These are phyloP conservation scores for Channa maculata DNA, from an alignment of 2,113 vertebrate genomes.

Conservation along the genomic window DNA sequence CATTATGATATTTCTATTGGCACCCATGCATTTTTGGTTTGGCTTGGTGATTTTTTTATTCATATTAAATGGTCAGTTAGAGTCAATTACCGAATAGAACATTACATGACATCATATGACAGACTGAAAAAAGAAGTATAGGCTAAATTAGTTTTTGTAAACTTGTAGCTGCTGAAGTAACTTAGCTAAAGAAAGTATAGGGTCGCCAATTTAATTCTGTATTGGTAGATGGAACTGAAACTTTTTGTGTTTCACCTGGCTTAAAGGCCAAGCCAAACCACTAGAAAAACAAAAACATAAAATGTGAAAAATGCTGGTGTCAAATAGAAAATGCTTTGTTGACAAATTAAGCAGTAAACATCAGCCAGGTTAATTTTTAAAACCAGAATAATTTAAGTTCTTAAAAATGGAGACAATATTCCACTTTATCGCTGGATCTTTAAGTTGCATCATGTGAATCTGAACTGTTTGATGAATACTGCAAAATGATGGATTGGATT, in stretches of 20 bases:
- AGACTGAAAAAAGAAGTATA: too few relatives aligned
- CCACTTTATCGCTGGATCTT: not conserved
- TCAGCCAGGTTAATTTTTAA: not conserved
- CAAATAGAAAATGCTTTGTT: slow-evolving; percentile 9
- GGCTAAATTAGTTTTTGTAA: too few relatives aligned
- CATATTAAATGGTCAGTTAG: too few relatives aligned
- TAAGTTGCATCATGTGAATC: too few relatives aligned
- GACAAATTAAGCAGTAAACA: not conserved
- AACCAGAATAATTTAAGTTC: not conserved
- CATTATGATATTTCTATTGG: slow-evolving; percentile 1
- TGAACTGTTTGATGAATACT: not conserved
- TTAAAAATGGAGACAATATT: not conserved
- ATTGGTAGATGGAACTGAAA: not conserved
- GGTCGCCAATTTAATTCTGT: not conserved
- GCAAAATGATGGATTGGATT: slow-evolving; percentile 7
- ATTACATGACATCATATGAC: too few relatives aligned
- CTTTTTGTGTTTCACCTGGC: too few relatives aligned
- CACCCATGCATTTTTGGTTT: slow-evolving; percentile 48
- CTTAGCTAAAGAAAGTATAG: too few relatives aligned
- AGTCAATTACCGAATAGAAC: too few relatives aligned
- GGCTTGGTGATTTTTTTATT: slow-evolving; percentile 27
- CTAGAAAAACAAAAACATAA: not conserved
- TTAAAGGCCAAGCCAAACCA: slow-evolving; percentile 39
- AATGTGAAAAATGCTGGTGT: slow-evolving; percentile 15
- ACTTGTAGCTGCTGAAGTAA: too few relatives aligned